These are phyloP conservation scores for Hydrotaea diabolus DNA, from an alignment of 2,888 invertebrate species.

Conservation along the genomic window DNA sequence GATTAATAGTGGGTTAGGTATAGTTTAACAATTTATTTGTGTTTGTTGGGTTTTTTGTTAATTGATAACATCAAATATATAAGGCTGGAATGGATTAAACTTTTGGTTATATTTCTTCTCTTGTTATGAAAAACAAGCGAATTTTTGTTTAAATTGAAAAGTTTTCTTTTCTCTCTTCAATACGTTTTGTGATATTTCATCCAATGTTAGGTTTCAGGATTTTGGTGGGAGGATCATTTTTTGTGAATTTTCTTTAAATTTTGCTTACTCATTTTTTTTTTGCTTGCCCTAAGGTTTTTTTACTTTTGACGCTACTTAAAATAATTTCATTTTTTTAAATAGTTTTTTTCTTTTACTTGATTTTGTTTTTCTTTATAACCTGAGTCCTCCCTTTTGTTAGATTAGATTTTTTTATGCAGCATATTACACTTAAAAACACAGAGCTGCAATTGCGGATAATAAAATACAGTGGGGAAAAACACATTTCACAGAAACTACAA, in stretches of 20 bases:
- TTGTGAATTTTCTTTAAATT: background rate
- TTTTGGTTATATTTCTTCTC: conserved; percentile 18
- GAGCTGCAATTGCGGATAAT: conserved; percentile 38
- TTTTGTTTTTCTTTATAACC: conserved; percentile 30
- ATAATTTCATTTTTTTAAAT: conserved; percentile 45
- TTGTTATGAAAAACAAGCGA: conserved; percentile 14
- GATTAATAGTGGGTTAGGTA: too few relatives aligned
- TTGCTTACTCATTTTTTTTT: background rate
- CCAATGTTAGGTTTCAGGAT: conserved; percentile 42
- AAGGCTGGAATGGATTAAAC: conserved; percentile 66
- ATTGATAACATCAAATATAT: conserved; percentile 62
- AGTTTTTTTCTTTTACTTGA: background rate
- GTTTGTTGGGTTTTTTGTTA: conserved; percentile 32
- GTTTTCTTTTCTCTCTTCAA: conserved; percentile 22
- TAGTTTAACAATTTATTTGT: background rate
- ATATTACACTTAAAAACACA: conserved; percentile 41
- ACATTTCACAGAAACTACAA: too few relatives aligned
- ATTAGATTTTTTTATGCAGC: background rate
- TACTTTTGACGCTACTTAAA: conserved; percentile 54
- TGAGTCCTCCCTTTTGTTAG: conserved; percentile 63
- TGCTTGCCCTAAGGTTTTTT: conserved; percentile 1
- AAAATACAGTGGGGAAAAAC: background rate
- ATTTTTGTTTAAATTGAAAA: conserved; percentile 29
- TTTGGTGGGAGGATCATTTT: conserved; percentile 61
- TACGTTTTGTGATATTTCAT: conserved; percentile 22